Conservation (phyloP, 2,888 invertebrate species). For the Leptura quadrifasciata region DNA sequence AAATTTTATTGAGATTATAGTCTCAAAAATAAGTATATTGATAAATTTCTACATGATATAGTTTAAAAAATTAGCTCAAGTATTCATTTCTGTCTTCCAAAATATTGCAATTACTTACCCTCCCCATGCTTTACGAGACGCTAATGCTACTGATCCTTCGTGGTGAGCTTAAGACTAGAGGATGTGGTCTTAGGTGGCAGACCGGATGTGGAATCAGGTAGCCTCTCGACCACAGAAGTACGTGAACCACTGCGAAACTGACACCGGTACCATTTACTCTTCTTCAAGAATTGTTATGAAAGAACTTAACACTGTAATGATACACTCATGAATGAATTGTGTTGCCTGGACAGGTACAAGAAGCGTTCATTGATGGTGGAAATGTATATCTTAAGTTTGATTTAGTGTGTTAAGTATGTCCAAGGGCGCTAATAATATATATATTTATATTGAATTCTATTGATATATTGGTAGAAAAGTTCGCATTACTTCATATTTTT, state of each 20-base stretch:
- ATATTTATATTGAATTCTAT: too few relatives aligned
- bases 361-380: not conserved
- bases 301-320: constrained; percentile 55
- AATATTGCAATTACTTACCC: not conserved
- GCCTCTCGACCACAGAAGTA: constrained; percentile 70
- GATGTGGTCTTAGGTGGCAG: constrained; percentile 69
- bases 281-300: constrained; percentile 55
- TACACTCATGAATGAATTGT: constrained; percentile 53
- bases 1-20: too few relatives aligned
- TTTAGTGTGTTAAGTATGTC: not conserved
- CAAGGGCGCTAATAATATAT: not conserved
- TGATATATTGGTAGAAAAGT: too few relatives aligned
- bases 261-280: constrained; percentile 61
- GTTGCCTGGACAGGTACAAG: constrained; percentile 7
- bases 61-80: too few relatives aligned
- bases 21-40: too few relatives aligned
- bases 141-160: constrained; percentile 56
- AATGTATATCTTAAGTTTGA: not conserved
- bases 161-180: constrained; percentile 61
- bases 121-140: constrained; percentile 25
- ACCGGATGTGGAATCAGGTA: constrained; percentile 74
- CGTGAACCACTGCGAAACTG: constrained; percentile 70
- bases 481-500: too few relatives aligned
- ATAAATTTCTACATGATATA: too few relatives aligned
- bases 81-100: not conserved